These are phyloP conservation scores for Tretioscincus oriximinensis DNA, from an alignment of 2,113 vertebrate species.

Conservation along the genomic window DNA sequence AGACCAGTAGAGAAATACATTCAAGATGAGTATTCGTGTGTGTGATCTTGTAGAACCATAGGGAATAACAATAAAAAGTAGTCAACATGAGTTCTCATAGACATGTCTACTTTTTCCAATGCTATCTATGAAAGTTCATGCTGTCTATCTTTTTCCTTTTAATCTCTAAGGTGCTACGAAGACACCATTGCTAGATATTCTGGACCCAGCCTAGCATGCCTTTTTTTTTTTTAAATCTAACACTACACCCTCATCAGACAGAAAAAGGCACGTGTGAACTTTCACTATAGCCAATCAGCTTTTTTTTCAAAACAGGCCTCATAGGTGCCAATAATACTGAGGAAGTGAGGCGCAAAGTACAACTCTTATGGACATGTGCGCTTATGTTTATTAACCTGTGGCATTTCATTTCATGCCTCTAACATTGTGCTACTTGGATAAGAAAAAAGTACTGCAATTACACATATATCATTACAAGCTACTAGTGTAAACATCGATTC, in stretches of 20 bases:
- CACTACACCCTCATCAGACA: not conserved
- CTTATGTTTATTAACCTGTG: not conserved
- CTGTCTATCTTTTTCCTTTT: no score
- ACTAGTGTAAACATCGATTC: constrained; percentile 24
- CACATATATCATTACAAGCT: constrained; percentile 9
- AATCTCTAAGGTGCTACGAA: no score
- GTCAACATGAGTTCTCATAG: no score
- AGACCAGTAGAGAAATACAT: not conserved
- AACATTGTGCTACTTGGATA: not conserved
- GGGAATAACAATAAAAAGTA: no score
- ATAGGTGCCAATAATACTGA: not conserved
- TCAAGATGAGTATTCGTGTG: not conserved
- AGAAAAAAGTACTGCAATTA: constrained; percentile 3
- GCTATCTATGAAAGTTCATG: no score
- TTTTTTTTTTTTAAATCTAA: no score
- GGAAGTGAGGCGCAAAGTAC: not conserved
- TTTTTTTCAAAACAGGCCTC: not conserved
- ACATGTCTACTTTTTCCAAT: no score
- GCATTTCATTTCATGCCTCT: constrained; percentile 11
- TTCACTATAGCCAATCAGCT: not conserved
- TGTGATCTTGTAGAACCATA: no score
- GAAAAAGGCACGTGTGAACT: not conserved
- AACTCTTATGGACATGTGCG: not conserved
- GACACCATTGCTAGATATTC: no score
- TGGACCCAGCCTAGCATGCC: no score